phyloP scores from a whole-genome alignment of 30 jellyfish, hydroid and myxozoan species.

The Turritopsis dohrnii region DNA sequence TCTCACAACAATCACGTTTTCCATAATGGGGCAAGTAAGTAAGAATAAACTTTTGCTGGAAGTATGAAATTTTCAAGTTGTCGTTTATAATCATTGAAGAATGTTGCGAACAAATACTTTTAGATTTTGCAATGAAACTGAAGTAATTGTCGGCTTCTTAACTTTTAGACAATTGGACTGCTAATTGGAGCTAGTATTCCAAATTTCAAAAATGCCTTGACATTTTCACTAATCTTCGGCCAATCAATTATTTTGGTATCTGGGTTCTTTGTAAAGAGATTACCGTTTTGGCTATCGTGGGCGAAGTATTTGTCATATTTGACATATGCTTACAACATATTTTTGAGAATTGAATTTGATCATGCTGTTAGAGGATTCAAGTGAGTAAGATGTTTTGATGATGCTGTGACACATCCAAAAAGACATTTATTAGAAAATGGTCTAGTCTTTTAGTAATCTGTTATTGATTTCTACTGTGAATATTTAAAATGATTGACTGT shows the following conservation, averaged over 20 bases:
- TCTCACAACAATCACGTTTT: slow-evolving; percentile 4
- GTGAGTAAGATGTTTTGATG: slow-evolving; percentile 14
- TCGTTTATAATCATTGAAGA: neutral
- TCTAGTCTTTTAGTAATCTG: neutral
- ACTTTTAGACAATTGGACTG: slow-evolving; percentile 47
- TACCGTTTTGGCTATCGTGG: slow-evolving; percentile 60
- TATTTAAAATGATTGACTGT: too few relatives aligned
- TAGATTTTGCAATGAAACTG: neutral
- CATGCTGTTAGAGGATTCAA: slow-evolving; percentile 26
- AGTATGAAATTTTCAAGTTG: neutral
- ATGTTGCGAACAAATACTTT: neutral
- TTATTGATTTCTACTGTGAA: too few relatives aligned
- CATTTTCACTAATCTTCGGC: slow-evolving; percentile 25
- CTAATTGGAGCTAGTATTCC: slow-evolving; percentile 32
- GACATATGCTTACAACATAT: slow-evolving; percentile 29
- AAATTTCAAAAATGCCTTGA: slow-evolving; percentile 34
- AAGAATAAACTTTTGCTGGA: neutral
- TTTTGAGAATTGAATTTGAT: slow-evolving; percentile 35
- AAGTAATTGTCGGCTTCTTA: neutral
- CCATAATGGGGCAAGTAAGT: slow-evolving; percentile 51
- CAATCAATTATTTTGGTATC: slow-evolving; percentile 40
- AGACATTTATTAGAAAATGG: neutral
- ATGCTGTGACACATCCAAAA: neutral
- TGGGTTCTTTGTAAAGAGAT: slow-evolving; percentile 40
- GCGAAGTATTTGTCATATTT: slow-evolving; percentile 35